Evolutionary conservation across 2,888 invertebrate species (phyloP), one percentile per base, ranked within the genome.

Genomic region (Eumerus sabulonum): DNA sequence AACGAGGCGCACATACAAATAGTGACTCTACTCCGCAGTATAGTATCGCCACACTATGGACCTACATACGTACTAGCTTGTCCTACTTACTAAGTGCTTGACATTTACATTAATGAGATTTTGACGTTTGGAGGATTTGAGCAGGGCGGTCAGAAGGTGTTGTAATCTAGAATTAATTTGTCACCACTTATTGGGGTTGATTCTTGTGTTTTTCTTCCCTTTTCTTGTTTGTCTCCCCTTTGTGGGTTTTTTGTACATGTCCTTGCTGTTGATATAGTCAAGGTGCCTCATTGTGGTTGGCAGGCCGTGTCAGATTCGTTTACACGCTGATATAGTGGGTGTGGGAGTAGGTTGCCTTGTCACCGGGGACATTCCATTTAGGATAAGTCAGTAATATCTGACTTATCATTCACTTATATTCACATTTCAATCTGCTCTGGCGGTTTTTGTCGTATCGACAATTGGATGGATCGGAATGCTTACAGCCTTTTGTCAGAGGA

Each of bases 31-130:
- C 47, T 38, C 36, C 18, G 40, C 11, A 5, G 11, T 36, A 60
- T 62, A 54, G 44, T 70, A 62, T 67, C 67, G 53, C 47, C 19
- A 48, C 63, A 62, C 36, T 70, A 53, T 16, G 51, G 50, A 48
- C 19, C 36, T n/a, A n/a, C n/a, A n/a, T n/a, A n/a, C n/a, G n/a
- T n/a, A n/a, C n/a, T n/a, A n/a, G n/a, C n/a, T n/a, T n/a, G n/a
- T n/a, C n/a, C n/a, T n/a, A 27, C 27, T 27, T 7, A 27, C 27
- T 27, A 72, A 77, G 72, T 77, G 62, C 38, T 77, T 63, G 57
- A 42, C 51, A 44, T 45, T 63, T 51, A 14, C 40, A 57, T 47
- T 63, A 72, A 67, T 63, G 62, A 63, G 62, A 59, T 63, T 60
- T 57, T 53, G 56, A 70, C 71, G 67, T 44, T 53, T 77, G 13